Conservation (phyloP, 1,140 invertebrate species). For the Sitophilus oryzae region DNA sequence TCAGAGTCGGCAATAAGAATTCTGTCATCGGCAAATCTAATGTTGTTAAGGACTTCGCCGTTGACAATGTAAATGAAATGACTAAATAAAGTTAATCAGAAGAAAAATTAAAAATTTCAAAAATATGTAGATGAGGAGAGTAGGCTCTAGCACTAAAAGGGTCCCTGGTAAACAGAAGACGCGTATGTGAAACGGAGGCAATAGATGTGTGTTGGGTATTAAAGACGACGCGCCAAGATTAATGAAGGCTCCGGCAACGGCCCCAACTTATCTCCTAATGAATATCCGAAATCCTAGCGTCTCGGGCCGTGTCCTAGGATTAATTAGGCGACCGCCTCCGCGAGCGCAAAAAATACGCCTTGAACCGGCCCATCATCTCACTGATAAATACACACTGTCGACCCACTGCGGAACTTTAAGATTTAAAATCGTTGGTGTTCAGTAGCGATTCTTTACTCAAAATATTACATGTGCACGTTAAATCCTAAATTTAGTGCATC, state of each 20-base stretch:
- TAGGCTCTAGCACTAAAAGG: no score
- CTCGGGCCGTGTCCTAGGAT: conserved; percentile 26
- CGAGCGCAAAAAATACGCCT: conserved; percentile 15
- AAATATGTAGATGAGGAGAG: no score
- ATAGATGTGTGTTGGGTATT: conserved; percentile 29
- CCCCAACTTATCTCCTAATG: conserved; percentile 29
- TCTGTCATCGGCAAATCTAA: no score
- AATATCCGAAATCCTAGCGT: conserved; percentile 31
- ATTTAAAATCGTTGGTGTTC: neutral
- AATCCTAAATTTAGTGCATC: no score
- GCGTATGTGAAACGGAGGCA: conserved; percentile 20
- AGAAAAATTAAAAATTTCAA: no score
- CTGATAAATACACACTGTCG: conserved; percentile 18
- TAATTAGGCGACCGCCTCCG: conserved; percentile 22
- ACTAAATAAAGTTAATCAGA: no score
- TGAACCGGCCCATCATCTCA: conserved; percentile 19
- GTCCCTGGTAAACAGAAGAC: neutral
- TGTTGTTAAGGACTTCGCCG: no score
- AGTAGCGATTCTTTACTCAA: no score
- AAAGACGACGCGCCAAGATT: conserved; percentile 29
- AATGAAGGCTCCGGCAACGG: conserved; percentile 21
- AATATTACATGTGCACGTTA: no score
- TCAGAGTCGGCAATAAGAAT: no score
- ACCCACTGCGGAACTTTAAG: neutral
- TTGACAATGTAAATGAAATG: no score